Conservation (phyloP, 1,140 invertebrate species). For the Drosophila lowei region DNA sequence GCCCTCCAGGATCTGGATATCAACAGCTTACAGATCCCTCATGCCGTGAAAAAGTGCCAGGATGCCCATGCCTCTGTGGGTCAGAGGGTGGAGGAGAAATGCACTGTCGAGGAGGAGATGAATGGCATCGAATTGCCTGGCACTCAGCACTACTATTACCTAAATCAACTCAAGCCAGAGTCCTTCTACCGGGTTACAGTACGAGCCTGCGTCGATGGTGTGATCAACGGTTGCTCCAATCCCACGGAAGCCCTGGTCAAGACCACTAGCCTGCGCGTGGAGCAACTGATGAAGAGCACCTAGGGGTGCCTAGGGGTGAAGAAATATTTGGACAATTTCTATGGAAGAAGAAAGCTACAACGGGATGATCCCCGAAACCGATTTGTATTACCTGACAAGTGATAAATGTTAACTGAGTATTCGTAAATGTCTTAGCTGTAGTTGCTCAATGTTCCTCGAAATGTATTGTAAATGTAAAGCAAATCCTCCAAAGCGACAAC, state of each 20-base stretch:
- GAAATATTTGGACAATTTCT: background rate
- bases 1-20: slow-evolving; percentile 46
- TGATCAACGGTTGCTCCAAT: slow-evolving; percentile 68
- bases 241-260: slow-evolving; percentile 37
- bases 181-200: slow-evolving; percentile 59
- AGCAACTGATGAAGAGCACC: slow-evolving; percentile 43
- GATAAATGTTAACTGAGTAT: slow-evolving; percentile 38
- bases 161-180: slow-evolving; percentile 32
- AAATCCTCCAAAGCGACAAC: slow-evolving; percentile 46
- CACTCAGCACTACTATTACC: slow-evolving; percentile 43
- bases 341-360: background rate
- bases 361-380: slow-evolving; percentile 2
- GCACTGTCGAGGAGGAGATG: slow-evolving; percentile 36
- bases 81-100: slow-evolving; percentile 60
- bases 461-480: slow-evolving; percentile 46
- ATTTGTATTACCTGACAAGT: slow-evolving; percentile 32
- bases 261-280: slow-evolving; percentile 48
- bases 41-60: slow-evolving; percentile 43
- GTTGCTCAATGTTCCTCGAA: slow-evolving; percentile 44
- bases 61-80: slow-evolving; percentile 32
- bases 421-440: slow-evolving; percentile 40
- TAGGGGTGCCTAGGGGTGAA: background rate
- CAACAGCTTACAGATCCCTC: slow-evolving; percentile 33
- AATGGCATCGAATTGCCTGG: slow-evolving; percentile 43
- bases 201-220: slow-evolving; percentile 56